These are phyloP conservation scores for Byasa hedistus DNA, from an alignment of 2,888 invertebrate species.

Conservation along the genomic window DNA sequence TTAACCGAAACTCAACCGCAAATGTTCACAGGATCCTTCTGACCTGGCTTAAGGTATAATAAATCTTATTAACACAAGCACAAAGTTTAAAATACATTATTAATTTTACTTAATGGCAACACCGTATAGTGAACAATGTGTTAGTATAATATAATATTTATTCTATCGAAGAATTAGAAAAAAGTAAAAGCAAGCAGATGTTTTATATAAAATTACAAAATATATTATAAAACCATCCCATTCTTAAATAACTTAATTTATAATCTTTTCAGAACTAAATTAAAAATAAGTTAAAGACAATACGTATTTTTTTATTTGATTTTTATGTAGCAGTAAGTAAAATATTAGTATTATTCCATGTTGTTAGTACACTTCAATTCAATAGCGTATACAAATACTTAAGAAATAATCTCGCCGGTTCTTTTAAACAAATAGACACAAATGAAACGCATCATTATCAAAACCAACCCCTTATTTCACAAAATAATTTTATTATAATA, in stretches of 20 bases:
- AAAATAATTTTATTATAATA: constrained; percentile 80
- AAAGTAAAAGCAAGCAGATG: no score
- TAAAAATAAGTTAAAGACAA: no score
- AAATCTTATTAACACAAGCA: constrained; percentile 35
- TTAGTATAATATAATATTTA: neutral
- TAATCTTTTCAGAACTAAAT: no score
- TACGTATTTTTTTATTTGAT: no score
- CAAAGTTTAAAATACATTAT: constrained; percentile 39
- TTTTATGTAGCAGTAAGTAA: no score
- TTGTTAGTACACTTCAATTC: no score
- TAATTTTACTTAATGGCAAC: neutral
- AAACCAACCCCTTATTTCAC: constrained; percentile 78
- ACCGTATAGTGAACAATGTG: neutral
- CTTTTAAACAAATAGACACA: constrained; percentile 57
- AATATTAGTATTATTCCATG: no score
- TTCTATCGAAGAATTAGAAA: neutral
- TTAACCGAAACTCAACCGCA: constrained; percentile 71
- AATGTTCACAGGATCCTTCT: constrained; percentile 65
- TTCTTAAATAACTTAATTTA: no score
- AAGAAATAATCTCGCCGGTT: constrained; percentile 41
- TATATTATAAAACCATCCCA: no score
- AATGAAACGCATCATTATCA: constrained; percentile 77
- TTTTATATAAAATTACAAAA: no score
- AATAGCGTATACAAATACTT: constrained; percentile 25
- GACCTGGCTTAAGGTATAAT: constrained; percentile 37